phyloP scores from a whole-genome alignment of 2,888 invertebrate genomes.

The Tanypteryx hageni region DNA sequence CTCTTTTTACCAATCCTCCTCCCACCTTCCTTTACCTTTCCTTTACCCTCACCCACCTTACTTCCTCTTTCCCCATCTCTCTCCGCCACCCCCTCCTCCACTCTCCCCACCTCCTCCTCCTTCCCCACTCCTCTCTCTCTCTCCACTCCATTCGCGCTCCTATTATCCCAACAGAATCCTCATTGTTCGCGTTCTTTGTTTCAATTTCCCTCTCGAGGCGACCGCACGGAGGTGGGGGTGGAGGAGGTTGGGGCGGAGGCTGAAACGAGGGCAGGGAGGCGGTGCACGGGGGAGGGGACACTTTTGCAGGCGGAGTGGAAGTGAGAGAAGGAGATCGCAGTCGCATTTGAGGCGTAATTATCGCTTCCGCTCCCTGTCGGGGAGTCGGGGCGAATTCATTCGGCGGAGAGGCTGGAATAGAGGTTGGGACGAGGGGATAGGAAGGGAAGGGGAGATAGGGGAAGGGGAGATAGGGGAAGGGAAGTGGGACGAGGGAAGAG shows the following conservation, averaged over 20 bases:
- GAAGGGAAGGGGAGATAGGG: neutral
- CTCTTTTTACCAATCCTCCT: neutral
- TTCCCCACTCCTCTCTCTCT: neutral
- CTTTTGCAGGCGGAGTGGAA: neutral
- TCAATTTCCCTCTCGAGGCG: conserved; percentile 57
- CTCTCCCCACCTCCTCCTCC: neutral
- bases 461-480: neutral
- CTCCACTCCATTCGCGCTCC: conserved; percentile 36
- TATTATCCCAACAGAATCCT: conserved; percentile 60
- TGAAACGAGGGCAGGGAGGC: neutral
- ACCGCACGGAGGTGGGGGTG: neutral
- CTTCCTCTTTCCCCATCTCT: neutral
- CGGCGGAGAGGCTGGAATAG: neutral
- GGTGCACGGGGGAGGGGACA: neutral
- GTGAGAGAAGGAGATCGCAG: neutral
- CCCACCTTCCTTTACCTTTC: neutral
- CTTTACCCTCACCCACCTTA: neutral
- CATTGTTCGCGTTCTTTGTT: conserved; percentile 60
- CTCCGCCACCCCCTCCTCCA: neutral
- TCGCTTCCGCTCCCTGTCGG: conserved; percentile 41
- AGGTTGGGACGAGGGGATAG: neutral
- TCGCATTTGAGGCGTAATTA: conserved; percentile 61
- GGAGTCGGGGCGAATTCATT: conserved; percentile 47
- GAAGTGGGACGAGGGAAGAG: neutral
- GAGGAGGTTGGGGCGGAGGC: neutral